These are phyloP conservation scores for Palythoa caribaeorum DNA, from an alignment of 92 coral and sea anemone species.

Conservation along the genomic window DNA sequence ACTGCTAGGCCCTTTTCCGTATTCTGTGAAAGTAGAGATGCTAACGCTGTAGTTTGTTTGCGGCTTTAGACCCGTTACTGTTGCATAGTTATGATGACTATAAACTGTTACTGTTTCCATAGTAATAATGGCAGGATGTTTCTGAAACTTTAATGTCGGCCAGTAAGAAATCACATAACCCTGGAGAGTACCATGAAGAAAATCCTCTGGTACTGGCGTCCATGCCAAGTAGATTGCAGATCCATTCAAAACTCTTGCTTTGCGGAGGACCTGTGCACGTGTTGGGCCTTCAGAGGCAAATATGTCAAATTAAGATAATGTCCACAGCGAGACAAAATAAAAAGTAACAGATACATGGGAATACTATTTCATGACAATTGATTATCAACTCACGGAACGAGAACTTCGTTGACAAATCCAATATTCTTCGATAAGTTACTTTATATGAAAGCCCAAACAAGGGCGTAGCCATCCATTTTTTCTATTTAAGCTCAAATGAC, in stretches of 20 bases:
- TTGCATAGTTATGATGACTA: neutral
- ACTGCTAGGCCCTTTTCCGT: slow-evolving; percentile 63
- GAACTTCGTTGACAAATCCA: no score
- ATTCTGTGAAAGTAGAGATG: slow-evolving; percentile 53
- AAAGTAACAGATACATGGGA: neutral
- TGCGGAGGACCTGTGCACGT: slow-evolving; percentile 33
- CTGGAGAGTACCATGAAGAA: slow-evolving; percentile 49
- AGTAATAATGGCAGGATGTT: neutral
- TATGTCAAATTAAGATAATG: neutral
- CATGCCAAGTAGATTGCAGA: slow-evolving; percentile 53
- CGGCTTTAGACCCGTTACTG: slow-evolving; percentile 53
- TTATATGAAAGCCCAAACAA: no score
- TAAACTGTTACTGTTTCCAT: neutral
- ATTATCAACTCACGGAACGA: no score
- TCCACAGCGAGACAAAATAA: neutral
- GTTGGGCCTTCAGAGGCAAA: slow-evolving; percentile 40
- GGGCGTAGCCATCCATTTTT: no score
- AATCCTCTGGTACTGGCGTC: slow-evolving; percentile 51
- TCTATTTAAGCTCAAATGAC: no score
- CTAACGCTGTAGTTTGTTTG: slow-evolving; percentile 55
- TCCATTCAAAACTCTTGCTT: slow-evolving; percentile 42
- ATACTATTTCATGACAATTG: no score
- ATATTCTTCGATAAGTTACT: no score
- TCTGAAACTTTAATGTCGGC: neutral
- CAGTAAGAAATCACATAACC: slow-evolving; percentile 42